phyloP scores from a whole-genome alignment of 2,113 vertebrate species.

The Cervus canadensis region DNA sequence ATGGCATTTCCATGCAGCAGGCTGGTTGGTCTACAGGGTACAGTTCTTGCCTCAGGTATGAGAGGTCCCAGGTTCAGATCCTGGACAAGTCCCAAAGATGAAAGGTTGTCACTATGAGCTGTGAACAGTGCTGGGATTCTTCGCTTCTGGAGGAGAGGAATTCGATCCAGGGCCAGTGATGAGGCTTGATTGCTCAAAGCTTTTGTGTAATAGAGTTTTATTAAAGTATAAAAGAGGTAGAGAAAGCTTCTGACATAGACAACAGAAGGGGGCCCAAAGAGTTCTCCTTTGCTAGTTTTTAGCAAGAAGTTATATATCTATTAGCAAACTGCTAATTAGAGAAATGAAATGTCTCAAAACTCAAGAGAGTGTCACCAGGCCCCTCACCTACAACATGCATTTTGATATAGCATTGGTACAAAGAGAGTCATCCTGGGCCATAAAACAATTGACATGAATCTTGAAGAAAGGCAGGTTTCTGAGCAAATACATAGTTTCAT shows the following conservation, averaged over 20 bases:
- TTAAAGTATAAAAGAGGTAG: not conserved
- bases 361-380: not conserved
- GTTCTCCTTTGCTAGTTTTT: not conserved
- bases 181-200: not conserved
- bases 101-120: not conserved
- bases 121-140: not conserved
- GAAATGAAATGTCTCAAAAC: not conserved
- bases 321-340: not conserved
- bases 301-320: not conserved
- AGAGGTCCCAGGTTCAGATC: not conserved
- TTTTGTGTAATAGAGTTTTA: not conserved
- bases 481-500: not conserved
- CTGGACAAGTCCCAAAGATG: not conserved
- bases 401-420: not conserved
- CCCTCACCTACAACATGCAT: not conserved
- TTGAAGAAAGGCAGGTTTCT: not conserved
- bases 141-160: not conserved
- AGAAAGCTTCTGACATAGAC: not conserved
- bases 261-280: not conserved
- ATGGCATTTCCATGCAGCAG: not conserved
- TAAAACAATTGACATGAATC: not conserved
- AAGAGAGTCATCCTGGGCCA: not conserved
- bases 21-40: not conserved
- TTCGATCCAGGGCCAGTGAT: not conserved
- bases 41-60: fast-evolving